A percentile compares a stretch with the other conserved stretches of the same genome.
phyloP scores from a whole-genome alignment of 2,797 vertebrate genomes.

The Serranus cabrilla region DNA sequence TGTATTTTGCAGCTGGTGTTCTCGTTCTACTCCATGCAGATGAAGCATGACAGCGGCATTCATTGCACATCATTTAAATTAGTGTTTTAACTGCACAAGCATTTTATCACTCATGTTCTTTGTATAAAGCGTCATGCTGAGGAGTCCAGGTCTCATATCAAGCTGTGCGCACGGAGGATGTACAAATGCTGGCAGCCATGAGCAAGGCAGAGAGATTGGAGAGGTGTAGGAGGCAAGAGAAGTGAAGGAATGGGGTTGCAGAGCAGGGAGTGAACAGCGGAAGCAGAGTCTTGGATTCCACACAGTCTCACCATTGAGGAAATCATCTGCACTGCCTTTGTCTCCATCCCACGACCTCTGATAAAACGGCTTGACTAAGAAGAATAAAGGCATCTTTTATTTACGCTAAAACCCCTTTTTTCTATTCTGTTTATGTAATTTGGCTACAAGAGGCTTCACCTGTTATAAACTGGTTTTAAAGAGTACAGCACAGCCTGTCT shows the following conservation, averaged over 20 bases:
- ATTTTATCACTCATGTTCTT: conserved; percentile 18
- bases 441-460: conserved; percentile 39
- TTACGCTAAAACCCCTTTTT: conserved; percentile 38
- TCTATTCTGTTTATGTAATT: conserved; percentile 25
- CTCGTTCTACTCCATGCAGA: conserved; percentile 63
- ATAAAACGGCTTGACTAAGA: conserved; percentile 89
- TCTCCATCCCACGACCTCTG: conserved; percentile 83
- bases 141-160: conserved; percentile 48
- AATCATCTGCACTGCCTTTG: conserved; percentile 84
- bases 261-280: conserved; percentile 33
- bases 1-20: conserved; percentile 64
- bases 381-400: conserved; percentile 81
- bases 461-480: conserved; percentile 60
- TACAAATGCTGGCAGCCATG: conserved; percentile 62
- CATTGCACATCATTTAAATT: conserved; percentile 10
- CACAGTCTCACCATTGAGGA: conserved; percentile 87
- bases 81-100: conserved; percentile 37
- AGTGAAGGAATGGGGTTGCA: conserved; percentile 36
- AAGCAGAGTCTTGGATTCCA: conserved; percentile 65
- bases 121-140: conserved; percentile 66
- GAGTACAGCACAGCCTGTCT: conserved; percentile 43
- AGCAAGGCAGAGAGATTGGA: conserved; percentile 33
- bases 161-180: conserved; percentile 33
- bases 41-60: conserved; percentile 34
- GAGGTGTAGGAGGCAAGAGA: conserved; percentile 29